Conservation (phyloP, 1,140 invertebrate genomes). For the Steinernema feltiae region DNA sequence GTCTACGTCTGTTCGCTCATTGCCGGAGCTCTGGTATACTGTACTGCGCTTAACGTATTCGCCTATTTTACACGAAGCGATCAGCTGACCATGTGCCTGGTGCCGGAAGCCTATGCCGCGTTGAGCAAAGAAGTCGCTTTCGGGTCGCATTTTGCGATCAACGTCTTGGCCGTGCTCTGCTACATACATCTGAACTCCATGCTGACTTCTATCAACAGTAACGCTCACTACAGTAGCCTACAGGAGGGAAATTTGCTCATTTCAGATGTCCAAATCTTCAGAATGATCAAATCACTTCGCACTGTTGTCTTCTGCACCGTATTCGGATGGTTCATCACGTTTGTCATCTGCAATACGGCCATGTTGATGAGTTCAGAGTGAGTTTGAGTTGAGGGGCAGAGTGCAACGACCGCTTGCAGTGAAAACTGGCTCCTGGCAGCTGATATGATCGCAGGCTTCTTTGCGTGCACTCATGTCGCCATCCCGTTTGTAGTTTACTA, state of each 20-base stretch:
- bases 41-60: background rate
- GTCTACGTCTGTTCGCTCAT: background rate
- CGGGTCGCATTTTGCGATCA: background rate
- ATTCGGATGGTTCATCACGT: background rate
- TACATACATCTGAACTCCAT: background rate
- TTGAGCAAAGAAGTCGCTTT: background rate
- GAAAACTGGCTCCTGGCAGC: background rate
- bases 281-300: background rate
- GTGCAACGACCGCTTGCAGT: background rate
- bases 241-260: background rate
- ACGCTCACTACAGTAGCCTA: background rate
- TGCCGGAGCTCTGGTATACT: background rate
- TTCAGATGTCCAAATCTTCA: background rate
- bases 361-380: background rate
- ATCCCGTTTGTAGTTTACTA: background rate
- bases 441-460: constrained; percentile 3
- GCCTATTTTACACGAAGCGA: background rate
- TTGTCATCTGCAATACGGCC: background rate
- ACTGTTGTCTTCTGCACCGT: background rate
- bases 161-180: background rate
- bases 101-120: background rate
- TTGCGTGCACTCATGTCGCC: background rate
- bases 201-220: background rate
- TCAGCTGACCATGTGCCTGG: background rate
- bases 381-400: background rate